phyloP scores from a whole-genome alignment of 2,888 invertebrate species.

The Chirona hameri region DNA sequence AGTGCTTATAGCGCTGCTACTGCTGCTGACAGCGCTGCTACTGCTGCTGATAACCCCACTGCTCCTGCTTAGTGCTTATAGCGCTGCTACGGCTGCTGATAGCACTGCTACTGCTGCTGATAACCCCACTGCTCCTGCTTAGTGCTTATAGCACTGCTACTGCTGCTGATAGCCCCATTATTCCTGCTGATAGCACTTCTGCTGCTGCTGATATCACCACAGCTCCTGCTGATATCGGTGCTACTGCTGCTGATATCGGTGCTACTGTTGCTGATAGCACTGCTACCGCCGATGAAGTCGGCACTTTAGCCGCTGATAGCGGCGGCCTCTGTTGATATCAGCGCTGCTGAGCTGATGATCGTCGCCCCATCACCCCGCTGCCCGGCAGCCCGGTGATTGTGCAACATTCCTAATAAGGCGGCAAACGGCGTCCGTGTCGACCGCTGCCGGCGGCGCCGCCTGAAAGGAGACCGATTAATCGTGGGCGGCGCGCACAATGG shows the following conservation, averaged over 20 bases:
- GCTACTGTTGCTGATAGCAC: too few relatives aligned
- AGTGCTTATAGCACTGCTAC: too few relatives aligned
- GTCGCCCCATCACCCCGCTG: background rate
- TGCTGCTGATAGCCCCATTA: too few relatives aligned
- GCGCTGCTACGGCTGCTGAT: background rate
- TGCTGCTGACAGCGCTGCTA: too few relatives aligned
- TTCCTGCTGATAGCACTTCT: background rate
- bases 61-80: too few relatives aligned
- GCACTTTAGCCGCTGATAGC: background rate
- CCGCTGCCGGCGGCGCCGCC: background rate
- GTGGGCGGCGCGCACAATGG: background rate
- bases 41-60: too few relatives aligned
- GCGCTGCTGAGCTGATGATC: background rate
- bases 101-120: too few relatives aligned
- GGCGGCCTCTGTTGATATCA: background rate
- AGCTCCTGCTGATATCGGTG: too few relatives aligned
- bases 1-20: too few relatives aligned
- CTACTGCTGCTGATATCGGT: too few relatives aligned
- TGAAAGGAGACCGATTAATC: background rate
- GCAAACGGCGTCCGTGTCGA: background rate
- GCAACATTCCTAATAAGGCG: constrained; percentile 22
- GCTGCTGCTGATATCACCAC: too few relatives aligned
- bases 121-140: too few relatives aligned
- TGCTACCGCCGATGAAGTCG: background rate
- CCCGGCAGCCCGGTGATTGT: background rate